A percentile compares a stretch with the other conserved stretches of the same genome.
These are phyloP conservation scores for Phenganax stokvisi DNA, from an alignment of 92 coral and sea anemone genomes.

Conservation along the genomic window DNA sequence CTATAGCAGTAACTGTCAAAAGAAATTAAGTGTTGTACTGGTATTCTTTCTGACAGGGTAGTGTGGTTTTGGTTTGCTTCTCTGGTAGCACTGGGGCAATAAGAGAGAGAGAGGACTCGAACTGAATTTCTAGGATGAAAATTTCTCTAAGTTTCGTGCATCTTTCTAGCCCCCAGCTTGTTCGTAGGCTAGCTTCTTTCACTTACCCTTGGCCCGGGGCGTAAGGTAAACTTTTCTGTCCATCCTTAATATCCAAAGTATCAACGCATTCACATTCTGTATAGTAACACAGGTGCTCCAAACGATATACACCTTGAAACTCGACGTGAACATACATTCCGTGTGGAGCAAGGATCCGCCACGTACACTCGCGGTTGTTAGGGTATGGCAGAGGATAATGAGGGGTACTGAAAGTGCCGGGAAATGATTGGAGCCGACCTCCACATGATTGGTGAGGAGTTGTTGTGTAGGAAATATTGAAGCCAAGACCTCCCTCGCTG, in stretches of 20 bases:
- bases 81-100: not conserved
- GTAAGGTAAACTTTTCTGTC: conserved; percentile 61
- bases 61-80: not conserved
- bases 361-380: conserved; percentile 61
- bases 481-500: conserved; percentile 56
- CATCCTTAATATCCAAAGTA: conserved; percentile 75
- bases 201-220: conserved; percentile 53
- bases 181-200: not conserved
- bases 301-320: conserved; percentile 46
- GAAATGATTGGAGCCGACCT: conserved; percentile 37
- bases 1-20: conserved; percentile 52
- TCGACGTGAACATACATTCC: conserved; percentile 60
- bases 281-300: conserved; percentile 51
- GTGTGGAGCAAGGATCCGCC: conserved; percentile 57
- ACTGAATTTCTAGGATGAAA: too few species aligned
- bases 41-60: not conserved
- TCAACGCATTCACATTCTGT: conserved; percentile 55
- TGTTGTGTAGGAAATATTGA: conserved; percentile 70
- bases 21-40: not conserved
- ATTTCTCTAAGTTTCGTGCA: not conserved
- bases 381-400: conserved; percentile 78
- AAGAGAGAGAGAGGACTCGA: not conserved
- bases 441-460: conserved; percentile 72
- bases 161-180: not conserved
- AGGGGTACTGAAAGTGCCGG: conserved; percentile 68